phyloP scores from a whole-genome alignment of 2,888 invertebrate species.

The Crossocerus cetratus region DNA sequence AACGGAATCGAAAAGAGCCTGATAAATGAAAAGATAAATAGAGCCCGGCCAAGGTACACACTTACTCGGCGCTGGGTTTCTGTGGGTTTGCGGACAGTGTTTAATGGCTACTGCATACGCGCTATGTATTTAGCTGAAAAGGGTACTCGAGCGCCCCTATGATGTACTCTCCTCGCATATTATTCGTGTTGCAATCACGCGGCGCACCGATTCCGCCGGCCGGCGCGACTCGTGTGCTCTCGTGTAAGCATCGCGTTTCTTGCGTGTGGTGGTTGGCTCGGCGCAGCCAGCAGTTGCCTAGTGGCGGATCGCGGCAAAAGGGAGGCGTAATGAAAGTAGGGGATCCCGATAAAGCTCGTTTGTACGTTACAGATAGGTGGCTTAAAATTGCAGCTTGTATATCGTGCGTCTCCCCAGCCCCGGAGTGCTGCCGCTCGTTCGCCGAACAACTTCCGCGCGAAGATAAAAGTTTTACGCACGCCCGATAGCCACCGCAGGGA shows the following conservation, averaged over 20 bases:
- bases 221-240: too few relatives aligned
- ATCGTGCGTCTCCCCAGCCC: background rate
- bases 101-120: too few relatives aligned
- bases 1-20: too few relatives aligned
- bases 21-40: too few relatives aligned
- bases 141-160: too few relatives aligned
- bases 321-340: background rate
- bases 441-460: background rate
- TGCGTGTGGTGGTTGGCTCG: background rate
- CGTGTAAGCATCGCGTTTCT: background rate
- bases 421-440: background rate
- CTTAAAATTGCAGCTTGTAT: background rate
- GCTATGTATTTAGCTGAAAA: too few relatives aligned
- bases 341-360: constrained; percentile 1
- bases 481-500: constrained; percentile 6
- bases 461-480: constrained; percentile 18
- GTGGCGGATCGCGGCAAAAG: background rate
- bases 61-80: too few relatives aligned
- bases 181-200: too few relatives aligned
- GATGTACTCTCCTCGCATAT: too few relatives aligned
- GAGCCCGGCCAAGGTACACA: too few relatives aligned
- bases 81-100: too few relatives aligned
- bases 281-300: background rate
- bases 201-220: too few relatives aligned
- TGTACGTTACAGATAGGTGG: background rate